Percentiles rank a stretch among this genome's conserved stretches.
phyloP scores from a whole-genome alignment of 1,140 invertebrate genomes.

The Polypedilum vanderplanki region DNA sequence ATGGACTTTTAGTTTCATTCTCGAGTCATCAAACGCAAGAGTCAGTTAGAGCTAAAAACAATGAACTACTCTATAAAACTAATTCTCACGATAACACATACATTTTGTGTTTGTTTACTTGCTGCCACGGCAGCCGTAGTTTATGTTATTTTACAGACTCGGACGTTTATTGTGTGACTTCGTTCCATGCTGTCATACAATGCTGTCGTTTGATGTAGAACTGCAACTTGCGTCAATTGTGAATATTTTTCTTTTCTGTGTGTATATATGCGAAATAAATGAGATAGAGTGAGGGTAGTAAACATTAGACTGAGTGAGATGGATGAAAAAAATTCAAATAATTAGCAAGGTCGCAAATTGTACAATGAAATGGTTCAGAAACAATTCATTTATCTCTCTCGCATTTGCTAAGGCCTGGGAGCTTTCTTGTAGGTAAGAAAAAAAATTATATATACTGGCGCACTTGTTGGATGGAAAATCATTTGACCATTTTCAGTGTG shows the following conservation, averaged over 20 bases:
- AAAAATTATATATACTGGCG: slow-evolving; percentile 22
- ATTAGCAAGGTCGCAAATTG: slow-evolving; percentile 25
- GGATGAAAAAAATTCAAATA: slow-evolving; percentile 11
- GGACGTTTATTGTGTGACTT: not conserved
- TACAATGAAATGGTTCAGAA: slow-evolving; percentile 22
- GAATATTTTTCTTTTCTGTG: no score
- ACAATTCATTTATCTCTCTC: slow-evolving; percentile 23
- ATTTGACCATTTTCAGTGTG: slow-evolving; percentile 24
- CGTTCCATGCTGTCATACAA: not conserved
- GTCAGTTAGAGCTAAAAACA: not conserved
- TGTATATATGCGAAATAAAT: not conserved
- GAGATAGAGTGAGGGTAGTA: not conserved
- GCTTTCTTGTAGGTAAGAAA: slow-evolving; percentile 22
- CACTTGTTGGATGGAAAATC: not conserved
- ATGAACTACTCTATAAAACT: slow-evolving; percentile 28
- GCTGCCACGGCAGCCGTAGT: not conserved
- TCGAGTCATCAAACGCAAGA: not conserved
- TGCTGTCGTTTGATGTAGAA: slow-evolving; percentile 23
- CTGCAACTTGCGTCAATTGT: slow-evolving; percentile 28
- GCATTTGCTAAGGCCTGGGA: not conserved
- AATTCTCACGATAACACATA: slow-evolving; percentile 28
- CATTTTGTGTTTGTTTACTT: not conserved
- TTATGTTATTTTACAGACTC: not conserved
- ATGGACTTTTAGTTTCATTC: slow-evolving; percentile 25
- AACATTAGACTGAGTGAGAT: no score